Percentiles rank a stretch among this genome's conserved stretches.
Evolutionary conservation across 2,888 invertebrate genomes (phyloP).

Genomic region (Dicycla oo): DNA sequence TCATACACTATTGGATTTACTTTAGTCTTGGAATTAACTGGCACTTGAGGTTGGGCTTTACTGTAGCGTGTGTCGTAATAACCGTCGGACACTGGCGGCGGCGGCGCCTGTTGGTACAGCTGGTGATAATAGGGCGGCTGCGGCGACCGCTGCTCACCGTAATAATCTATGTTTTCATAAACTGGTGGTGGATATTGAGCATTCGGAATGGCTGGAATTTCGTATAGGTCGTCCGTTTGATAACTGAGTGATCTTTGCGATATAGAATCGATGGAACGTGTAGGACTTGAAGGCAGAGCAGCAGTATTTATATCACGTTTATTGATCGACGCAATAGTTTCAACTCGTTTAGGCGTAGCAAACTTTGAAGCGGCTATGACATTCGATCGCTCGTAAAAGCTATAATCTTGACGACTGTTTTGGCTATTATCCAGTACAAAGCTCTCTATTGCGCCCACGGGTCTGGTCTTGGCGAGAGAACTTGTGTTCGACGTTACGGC

Average conservation of each 20-base stretch:
- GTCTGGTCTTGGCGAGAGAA: slow-evolving; percentile 87
- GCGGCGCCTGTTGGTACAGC: slow-evolving; percentile 84
- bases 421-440: slow-evolving; percentile 91
- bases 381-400: slow-evolving; percentile 92
- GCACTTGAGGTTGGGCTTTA: slow-evolving; percentile 96
- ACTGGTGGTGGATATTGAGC: slow-evolving; percentile 88
- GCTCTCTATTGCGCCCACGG: slow-evolving; percentile 92
- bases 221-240: slow-evolving; percentile 86
- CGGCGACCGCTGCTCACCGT: slow-evolving; percentile 90
- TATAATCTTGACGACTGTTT: slow-evolving; percentile 86
- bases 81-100: slow-evolving; percentile 84
- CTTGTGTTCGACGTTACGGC: slow-evolving; percentile 81
- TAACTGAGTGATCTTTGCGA: slow-evolving; percentile 91
- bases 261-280: slow-evolving; percentile 91
- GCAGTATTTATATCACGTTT: slow-evolving; percentile 84
- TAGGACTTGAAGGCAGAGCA: slow-evolving; percentile 89
- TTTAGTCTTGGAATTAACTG: slow-evolving; percentile 89
- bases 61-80: slow-evolving; percentile 91
- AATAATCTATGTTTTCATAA: slow-evolving; percentile 96
- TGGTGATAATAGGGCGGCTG: slow-evolving; percentile 92
- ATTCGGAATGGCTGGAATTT: slow-evolving; percentile 85
- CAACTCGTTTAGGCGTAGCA: slow-evolving; percentile 94
- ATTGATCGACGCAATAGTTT: slow-evolving; percentile 89
- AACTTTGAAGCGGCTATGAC: slow-evolving; percentile 95
- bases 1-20: slow-evolving; percentile 86